These are phyloP conservation scores for Bombylius major DNA, from an alignment of 2,888 invertebrate genomes.

Conservation along the genomic window DNA sequence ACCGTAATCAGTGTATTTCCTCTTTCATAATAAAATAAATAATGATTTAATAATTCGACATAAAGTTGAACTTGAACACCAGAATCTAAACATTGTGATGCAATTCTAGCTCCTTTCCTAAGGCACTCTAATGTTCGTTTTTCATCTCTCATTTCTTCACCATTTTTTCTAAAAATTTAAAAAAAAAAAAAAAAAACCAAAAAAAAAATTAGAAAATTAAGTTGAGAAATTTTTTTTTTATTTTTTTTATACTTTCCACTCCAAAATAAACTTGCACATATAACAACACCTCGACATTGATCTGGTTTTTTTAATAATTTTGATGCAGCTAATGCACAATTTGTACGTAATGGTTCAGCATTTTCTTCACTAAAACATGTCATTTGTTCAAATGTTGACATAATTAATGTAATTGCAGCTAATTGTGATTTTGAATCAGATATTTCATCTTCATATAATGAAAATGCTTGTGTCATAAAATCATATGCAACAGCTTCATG, in stretches of 20 bases:
- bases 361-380: slow-evolving; percentile 93
- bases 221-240: neutral
- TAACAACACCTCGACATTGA: slow-evolving; percentile 88
- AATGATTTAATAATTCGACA: slow-evolving; percentile 87
- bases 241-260: slow-evolving; percentile 51
- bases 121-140: slow-evolving; percentile 87
- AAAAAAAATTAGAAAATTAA: neutral
- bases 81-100: slow-evolving; percentile 95
- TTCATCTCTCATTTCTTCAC: slow-evolving; percentile 68
- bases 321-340: slow-evolving; percentile 90
- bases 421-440: slow-evolving; percentile 94
- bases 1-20: slow-evolving; percentile 54
- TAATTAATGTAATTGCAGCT: slow-evolving; percentile 89
- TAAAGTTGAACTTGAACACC: slow-evolving; percentile 93
- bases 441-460: slow-evolving; percentile 96
- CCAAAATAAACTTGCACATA: slow-evolving; percentile 96
- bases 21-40: slow-evolving; percentile 84
- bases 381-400: slow-evolving; percentile 90
- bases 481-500: slow-evolving; percentile 97
- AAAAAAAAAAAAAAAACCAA: neutral
- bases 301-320: slow-evolving; percentile 96
- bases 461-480: slow-evolving; percentile 88
- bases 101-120: slow-evolving; percentile 88
- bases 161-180: slow-evolving; percentile 28
- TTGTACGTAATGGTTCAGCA: slow-evolving; percentile 89